Evolutionary conservation across 2,888 invertebrate species (phyloP).

Genomic region (Itoplectis maculator): DNA sequence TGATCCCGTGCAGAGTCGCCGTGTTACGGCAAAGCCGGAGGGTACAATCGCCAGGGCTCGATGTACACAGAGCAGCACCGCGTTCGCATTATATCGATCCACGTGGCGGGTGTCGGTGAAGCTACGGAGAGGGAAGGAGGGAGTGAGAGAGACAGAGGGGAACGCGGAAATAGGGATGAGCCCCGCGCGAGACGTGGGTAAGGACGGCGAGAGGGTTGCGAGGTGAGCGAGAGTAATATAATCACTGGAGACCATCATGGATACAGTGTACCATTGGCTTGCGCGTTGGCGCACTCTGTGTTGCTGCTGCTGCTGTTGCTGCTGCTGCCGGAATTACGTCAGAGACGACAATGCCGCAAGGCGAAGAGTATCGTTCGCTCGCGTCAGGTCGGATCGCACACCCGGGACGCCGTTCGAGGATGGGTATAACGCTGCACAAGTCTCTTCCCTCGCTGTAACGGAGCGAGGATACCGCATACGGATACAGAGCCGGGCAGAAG

Average conservation of each 20-base stretch:
- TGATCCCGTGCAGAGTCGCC: background rate
- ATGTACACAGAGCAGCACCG: background rate
- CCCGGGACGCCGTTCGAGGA: constrained; percentile 37
- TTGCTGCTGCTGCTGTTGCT: constrained; percentile 3
- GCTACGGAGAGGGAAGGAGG: background rate
- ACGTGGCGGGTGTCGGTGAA: background rate
- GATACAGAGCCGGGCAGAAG: constrained; percentile 8
- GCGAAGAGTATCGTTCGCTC: constrained; percentile 38
- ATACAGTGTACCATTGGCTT: constrained; percentile 23
- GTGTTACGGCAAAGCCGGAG: constrained; percentile 23
- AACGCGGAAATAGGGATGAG: constrained; percentile 42
- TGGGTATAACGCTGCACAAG: constrained; percentile 6
- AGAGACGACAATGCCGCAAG: constrained; percentile 46
- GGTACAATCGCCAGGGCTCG: constrained; percentile 28
- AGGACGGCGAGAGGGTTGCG: background rate
- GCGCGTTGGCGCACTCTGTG: constrained; percentile 6
- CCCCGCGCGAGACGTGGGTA: background rate
- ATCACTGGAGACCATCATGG: constrained; percentile 34
- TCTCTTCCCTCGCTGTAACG: constrained; percentile 4
- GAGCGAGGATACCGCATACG: background rate
- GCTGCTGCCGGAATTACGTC: constrained; percentile 49
- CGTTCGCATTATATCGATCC: constrained; percentile 39
- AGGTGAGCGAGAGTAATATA: constrained; percentile 54
- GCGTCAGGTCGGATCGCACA: constrained; percentile 49
- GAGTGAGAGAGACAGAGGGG: too few species aligned